A percentile compares a stretch with the other conserved stretches of the same genome.
phyloP scores from a whole-genome alignment of 1,140 invertebrate species.

The Cherax quadricarinatus region DNA sequence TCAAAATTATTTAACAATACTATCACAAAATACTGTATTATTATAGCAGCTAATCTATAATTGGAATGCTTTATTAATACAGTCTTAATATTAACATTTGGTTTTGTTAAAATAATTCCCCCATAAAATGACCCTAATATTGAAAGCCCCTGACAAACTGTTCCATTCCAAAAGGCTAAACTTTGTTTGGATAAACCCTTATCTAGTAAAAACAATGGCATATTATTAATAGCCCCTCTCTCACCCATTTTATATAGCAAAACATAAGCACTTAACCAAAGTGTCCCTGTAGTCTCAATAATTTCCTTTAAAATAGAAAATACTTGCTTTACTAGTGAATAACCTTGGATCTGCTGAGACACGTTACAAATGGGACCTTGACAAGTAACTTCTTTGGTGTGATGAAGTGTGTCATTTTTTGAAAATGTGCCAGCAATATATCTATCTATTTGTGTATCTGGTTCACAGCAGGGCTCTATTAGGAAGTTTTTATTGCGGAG shows the following conservation, averaged over 20 bases:
- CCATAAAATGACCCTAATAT: constrained; percentile 57
- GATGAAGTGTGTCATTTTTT: not conserved
- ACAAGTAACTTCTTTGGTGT: not conserved
- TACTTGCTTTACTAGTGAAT: constrained; percentile 17
- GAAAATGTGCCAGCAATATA: not conserved
- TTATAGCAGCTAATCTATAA: constrained; percentile 35
- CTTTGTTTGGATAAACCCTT: constrained; percentile 48
- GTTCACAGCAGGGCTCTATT: not conserved
- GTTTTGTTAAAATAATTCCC: constrained; percentile 23
- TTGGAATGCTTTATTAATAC: constrained; percentile 39
- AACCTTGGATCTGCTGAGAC: not conserved
- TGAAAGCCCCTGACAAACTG: constrained; percentile 54
- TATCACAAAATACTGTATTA: constrained; percentile 31
- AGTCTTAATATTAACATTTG: constrained; percentile 19
- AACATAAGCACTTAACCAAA: constrained; percentile 55
- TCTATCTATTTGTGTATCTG: not conserved
- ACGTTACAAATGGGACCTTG: not conserved
- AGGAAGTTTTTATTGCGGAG: not conserved
- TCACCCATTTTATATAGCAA: constrained; percentile 65
- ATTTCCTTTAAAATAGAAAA: constrained; percentile 46
- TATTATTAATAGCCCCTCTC: constrained; percentile 64
- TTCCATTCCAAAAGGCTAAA: constrained; percentile 62
- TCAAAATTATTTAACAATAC: constrained; percentile 4
- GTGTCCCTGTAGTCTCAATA: constrained; percentile 27
- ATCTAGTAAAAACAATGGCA: constrained; percentile 54